Evolutionary conservation across 2,888 invertebrate species (phyloP), one percentile per base, ranked within the genome.

Genomic region (Entomobrya proxima): DNA sequence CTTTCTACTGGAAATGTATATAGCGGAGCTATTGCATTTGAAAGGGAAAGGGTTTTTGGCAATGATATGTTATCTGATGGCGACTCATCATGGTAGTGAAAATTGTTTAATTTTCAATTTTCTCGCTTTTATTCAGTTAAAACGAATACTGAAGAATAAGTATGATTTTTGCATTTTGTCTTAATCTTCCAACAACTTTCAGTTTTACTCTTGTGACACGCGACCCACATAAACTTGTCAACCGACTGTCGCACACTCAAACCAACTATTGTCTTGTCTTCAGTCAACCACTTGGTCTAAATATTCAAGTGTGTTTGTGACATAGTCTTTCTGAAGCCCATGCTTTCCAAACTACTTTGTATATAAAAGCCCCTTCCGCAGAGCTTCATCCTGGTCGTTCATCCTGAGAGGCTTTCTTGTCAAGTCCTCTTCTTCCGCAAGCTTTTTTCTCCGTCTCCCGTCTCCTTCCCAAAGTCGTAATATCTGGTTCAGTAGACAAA

Each of bases 381-480:
- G 18, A 35, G 4, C 32, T 7, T 64, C 35, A 35, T 64, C 35
- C 64, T 35, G 32, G 64, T 64, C 64, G 35, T 64, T 64, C 64
- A 32, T 64, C 32, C n/a, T 3, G n/a, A 32, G 32, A 64, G 35
- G 35, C 32, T 64, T 35, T 64, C 18, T n/a, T 64, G 64, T 64
- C 64, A 64, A 64, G 64, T 64, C 35, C 64, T 64, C 64, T 64
- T 35, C 35, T 64, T 58, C 58, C 58, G 30, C 58, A 58, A 58
- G 58, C 27, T 58, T 58, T 58, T 35, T 35, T 18, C 35, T 18
- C 30, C 15, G 27, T n/a, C 30, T 30, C 15, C 18, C 18, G 5
- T 35, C 35, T 6, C 7, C 58, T 30, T 30, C 30, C 15, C 21
- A 47, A 47, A 21, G 5, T 7, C 64, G 15, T 52, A 15, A 58